phyloP scores from a whole-genome alignment of 2,113 vertebrate genomes.

The Erythrolamprus reginae region DNA sequence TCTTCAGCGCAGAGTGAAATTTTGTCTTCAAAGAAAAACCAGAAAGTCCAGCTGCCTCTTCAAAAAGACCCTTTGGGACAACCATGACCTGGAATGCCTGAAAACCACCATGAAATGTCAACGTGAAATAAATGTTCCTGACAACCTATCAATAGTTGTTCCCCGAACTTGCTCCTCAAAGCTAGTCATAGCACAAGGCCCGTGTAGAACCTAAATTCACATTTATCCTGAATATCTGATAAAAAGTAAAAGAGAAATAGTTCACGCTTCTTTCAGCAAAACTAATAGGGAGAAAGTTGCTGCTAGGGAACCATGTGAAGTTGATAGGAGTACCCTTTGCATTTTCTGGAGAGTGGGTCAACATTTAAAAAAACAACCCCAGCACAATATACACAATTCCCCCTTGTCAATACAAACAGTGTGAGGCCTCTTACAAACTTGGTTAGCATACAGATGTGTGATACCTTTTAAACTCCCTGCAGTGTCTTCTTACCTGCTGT shows the following conservation, averaged over 20 bases:
- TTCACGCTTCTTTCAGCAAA: background rate
- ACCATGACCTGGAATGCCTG: no score
- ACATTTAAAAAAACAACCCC: constrained; percentile 49
- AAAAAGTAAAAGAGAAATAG: background rate
- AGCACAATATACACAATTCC: constrained; percentile 48
- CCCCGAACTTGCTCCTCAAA: background rate
- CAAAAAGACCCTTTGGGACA: no score
- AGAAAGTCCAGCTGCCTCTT: no score
- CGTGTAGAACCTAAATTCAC: background rate
- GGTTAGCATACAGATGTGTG: constrained; percentile 57
- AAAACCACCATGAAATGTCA: background rate
- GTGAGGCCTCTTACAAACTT: constrained; percentile 47
- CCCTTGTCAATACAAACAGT: constrained; percentile 56
- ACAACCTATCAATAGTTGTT: background rate
- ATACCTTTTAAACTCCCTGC: constrained; percentile 56
- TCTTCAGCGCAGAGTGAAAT: no score
- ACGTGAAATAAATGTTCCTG: background rate
- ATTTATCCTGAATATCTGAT: background rate
- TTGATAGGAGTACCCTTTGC: constrained; percentile 27
- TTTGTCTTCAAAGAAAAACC: no score
- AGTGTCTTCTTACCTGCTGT: constrained; percentile 58
- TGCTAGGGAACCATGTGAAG: background rate
- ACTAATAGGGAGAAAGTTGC: background rate
- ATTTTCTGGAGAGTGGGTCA: constrained; percentile 48
- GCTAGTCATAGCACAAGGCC: background rate